Base-by-base conservation (phyloP, 2,797 vertebrate genomes). In the Trachurus trachurus region DNA sequence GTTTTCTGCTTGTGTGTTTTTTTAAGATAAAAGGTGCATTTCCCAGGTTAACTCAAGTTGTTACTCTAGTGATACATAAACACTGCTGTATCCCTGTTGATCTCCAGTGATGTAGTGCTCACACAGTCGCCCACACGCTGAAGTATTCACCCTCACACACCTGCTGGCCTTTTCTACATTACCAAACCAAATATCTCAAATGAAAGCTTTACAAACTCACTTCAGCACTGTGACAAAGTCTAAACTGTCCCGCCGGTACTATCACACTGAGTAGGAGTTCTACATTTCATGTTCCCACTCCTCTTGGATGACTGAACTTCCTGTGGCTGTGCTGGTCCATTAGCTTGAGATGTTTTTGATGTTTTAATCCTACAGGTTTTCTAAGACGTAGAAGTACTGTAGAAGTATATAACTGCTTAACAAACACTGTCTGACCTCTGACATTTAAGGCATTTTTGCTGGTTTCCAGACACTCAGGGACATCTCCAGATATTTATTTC, bases 401-500 rank as follows among this genome's bases (percentile, higher is more conserved):
- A 26, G 1, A 1, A 1, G 26, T 26, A 26, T 2, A 39, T n/a
- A 19, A 10, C 22, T 26, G 16, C 3, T 17, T 6, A 15, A 42
- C 17, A 40, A 13, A 9, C 22, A 54, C 4, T 26, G 7, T 66
- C 34, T 69, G 29, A 78, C 60, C 62, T 39, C 42, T 76, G 64
- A 80, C 56, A 66, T 76, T 76, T 26, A 34, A 59, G n/a, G 8
- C 60, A 21, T 81, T 21, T 40, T 31, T 21, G 2, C 50, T 62
- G 53, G 34, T 34, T 42, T 22, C 7, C 19, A 47, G 9, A 47
- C 52, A 66, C 57, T 21, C 0, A 13, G 3, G 29, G 5, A 64
- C 37, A 29, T 57, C 52, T 69, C 39, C 57, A 80, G 31, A 74
- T 68, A 71, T 81, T 77, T 59, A 78, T 80, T 39, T 69, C 19